phyloP scores from a whole-genome alignment of 92 coral and sea anemone species.

The Porites rus region DNA sequence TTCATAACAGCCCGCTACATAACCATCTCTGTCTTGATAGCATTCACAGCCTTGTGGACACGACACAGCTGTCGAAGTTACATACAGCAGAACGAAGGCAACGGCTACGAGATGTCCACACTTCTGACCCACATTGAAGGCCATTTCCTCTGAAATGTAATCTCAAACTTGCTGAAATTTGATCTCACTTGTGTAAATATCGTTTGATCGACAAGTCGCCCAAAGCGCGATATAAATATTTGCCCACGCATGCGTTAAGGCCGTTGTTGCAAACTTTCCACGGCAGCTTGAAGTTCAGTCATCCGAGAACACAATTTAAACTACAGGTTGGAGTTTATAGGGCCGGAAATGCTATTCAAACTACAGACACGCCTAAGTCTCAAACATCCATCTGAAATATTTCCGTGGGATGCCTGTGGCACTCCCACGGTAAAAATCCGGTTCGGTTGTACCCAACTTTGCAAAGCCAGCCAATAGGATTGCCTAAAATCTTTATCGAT shows the following conservation, averaged over 20 bases:
- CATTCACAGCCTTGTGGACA: slow-evolving; percentile 27
- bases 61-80: neutral
- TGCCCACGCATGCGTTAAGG: slow-evolving; percentile 47
- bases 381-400: slow-evolving; percentile 22
- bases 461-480: too few relatives aligned
- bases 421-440: too few relatives aligned
- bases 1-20: neutral
- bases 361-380: slow-evolving; percentile 23
- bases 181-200: slow-evolving; percentile 42
- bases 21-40: neutral
- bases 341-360: slow-evolving; percentile 35
- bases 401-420: too few relatives aligned
- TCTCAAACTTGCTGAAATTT: slow-evolving; percentile 32
- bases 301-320: slow-evolving; percentile 40
- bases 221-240: slow-evolving; percentile 35
- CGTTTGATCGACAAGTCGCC: slow-evolving; percentile 39
- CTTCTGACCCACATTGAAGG: slow-evolving; percentile 2
- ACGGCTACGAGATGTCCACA: slow-evolving; percentile 32
- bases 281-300: slow-evolving; percentile 18
- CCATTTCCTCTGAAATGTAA: slow-evolving; percentile 51
- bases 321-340: neutral
- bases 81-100: slow-evolving; percentile 6
- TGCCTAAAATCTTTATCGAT: too few relatives aligned
- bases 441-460: too few relatives aligned
- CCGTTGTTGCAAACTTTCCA: neutral